Conservation (phyloP, 2,888 invertebrate genomes). For the Physocephala rufipes region DNA sequence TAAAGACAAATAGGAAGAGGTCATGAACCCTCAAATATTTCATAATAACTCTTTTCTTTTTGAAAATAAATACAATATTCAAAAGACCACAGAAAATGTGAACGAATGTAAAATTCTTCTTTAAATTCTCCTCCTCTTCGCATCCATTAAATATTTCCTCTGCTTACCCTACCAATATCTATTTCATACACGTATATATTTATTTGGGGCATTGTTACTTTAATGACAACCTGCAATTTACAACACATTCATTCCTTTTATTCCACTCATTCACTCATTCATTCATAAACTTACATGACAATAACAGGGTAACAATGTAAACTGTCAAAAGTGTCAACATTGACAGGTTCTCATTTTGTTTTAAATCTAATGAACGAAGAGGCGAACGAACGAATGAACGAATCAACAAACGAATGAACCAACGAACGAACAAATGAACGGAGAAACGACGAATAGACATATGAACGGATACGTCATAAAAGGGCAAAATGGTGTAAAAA, state of each 20-base stretch:
- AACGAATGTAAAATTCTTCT: no score
- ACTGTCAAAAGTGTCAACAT: conserved; percentile 33
- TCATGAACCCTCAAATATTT: no score
- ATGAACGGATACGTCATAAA: conserved; percentile 16
- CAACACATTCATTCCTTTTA: neutral
- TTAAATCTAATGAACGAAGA: conserved; percentile 16
- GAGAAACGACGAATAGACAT: neutral
- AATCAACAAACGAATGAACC: neutral
- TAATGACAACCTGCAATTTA: no score
- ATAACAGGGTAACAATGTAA: conserved; percentile 17
- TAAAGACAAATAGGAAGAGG: no score
- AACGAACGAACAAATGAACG: neutral
- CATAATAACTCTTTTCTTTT: no score
- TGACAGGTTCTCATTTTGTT: conserved; percentile 14
- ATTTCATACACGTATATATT: no score
- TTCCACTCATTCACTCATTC: neutral
- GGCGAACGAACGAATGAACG: conserved; percentile 10
- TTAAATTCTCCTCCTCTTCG: no score
- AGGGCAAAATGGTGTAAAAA: neutral
- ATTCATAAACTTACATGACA: neutral
- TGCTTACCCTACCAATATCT: no score
- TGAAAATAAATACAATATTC: no score
- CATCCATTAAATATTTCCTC: no score
- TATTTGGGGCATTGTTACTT: no score
- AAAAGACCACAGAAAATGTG: no score